phyloP scores from a whole-genome alignment of 2,113 vertebrate genomes.

The Microtus pennsylvanicus region DNA sequence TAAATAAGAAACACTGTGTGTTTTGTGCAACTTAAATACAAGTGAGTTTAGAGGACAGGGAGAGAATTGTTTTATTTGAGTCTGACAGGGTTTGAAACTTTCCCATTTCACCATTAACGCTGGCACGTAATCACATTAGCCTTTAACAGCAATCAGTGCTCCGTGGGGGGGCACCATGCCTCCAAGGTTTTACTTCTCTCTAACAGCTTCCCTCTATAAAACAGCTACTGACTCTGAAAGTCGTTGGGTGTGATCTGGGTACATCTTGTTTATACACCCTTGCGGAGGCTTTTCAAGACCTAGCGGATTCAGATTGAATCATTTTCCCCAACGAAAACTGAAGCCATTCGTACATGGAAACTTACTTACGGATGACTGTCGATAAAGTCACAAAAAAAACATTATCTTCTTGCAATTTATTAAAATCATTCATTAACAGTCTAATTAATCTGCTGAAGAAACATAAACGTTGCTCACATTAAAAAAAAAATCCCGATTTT shows the following conservation, averaged over 20 bases:
- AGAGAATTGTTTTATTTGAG: constrained; percentile 7
- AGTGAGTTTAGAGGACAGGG: neutral
- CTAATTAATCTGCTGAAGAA: neutral
- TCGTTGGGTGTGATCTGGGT: constrained; percentile 7
- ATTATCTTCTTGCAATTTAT: neutral
- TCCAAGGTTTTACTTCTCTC: constrained; percentile 73
- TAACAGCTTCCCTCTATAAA: constrained; percentile 67
- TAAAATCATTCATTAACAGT: neutral
- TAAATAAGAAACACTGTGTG: constrained; percentile 24
- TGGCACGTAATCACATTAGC: constrained; percentile 59
- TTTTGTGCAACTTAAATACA: constrained; percentile 62
- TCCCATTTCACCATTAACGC: constrained; percentile 58
- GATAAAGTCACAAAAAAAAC: neutral
- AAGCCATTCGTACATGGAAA: neutral
- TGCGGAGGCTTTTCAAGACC: neutral
- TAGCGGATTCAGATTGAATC: neutral
- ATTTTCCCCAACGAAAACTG: neutral
- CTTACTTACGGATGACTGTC: neutral
- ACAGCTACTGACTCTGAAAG: constrained; percentile 56
- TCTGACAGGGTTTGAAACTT: constrained; percentile 43
- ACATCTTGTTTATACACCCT: constrained; percentile 13
- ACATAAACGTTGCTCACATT: neutral
- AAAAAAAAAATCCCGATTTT: neutral
- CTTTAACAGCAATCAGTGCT: constrained; percentile 51
- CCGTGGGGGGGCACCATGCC: constrained; percentile 40